Evolutionary conservation across 2,888 invertebrate species (phyloP).

Genomic region (Melipona beecheii): DNA sequence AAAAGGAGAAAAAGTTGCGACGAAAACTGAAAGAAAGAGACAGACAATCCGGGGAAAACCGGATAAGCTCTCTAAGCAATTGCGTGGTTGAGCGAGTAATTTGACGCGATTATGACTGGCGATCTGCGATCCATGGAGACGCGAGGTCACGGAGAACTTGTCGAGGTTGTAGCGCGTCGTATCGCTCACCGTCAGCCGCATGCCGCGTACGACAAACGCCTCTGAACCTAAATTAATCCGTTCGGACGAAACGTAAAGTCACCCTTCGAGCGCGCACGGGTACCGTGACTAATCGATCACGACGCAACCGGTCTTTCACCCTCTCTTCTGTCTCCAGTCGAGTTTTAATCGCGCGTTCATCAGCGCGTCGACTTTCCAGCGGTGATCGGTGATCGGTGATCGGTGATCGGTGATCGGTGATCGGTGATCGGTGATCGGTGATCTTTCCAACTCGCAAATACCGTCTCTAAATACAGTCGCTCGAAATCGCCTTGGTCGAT

Average conservation of each 20-base stretch:
- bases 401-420: neutral
- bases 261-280: slow-evolving; percentile 79
- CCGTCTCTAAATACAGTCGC: too few species aligned
- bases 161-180: slow-evolving; percentile 70
- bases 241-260: slow-evolving; percentile 76
- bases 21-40: neutral
- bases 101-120: slow-evolving; percentile 57
- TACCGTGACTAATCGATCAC: slow-evolving; percentile 83
- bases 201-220: slow-evolving; percentile 48
- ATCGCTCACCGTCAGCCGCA: slow-evolving; percentile 38
- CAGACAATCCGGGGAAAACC: slow-evolving; percentile 49
- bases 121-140: slow-evolving; percentile 37
- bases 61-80: slow-evolving; percentile 47
- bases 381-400: neutral
- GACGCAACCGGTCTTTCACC: slow-evolving; percentile 77
- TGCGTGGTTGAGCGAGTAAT: slow-evolving; percentile 71
- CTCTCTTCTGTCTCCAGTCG: slow-evolving; percentile 48
- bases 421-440: neutral
- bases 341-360: slow-evolving; percentile 55
- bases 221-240: slow-evolving; percentile 65
- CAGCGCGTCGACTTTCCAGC: slow-evolving; percentile 15
- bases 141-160: slow-evolving; percentile 52
- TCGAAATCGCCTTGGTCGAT: too few species aligned
- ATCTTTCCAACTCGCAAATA: neutral
- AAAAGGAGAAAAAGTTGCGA: neutral